Conservation (phyloP, 2,888 invertebrate species). For the Boloria euphrosyne region DNA sequence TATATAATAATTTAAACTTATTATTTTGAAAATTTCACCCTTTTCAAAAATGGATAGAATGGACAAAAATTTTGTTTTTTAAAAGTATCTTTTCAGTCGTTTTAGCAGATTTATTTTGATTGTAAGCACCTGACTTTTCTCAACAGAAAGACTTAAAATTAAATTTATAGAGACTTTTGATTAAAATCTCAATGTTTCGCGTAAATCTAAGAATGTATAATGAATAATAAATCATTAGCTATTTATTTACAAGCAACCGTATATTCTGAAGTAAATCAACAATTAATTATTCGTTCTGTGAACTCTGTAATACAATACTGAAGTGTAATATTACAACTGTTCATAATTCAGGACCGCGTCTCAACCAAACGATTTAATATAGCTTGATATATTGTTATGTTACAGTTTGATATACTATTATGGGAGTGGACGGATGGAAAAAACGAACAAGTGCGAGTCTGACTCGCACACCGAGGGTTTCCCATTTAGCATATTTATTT, state of each 20-base stretch:
- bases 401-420: neutral
- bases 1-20: too few relatives aligned
- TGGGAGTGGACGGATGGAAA: neutral
- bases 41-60: too few relatives aligned
- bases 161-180: too few relatives aligned
- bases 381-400: neutral
- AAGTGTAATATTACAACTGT: conserved; percentile 8
- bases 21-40: too few relatives aligned
- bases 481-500: neutral
- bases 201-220: too few relatives aligned
- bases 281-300: conserved; percentile 12
- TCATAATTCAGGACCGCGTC: neutral
- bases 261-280: neutral
- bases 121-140: too few relatives aligned
- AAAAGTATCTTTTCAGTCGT: too few relatives aligned
- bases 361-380: neutral
- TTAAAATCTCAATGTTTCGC: too few relatives aligned
- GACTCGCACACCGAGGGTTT: neutral
- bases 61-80: too few relatives aligned
- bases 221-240: too few relatives aligned
- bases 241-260: neutral
- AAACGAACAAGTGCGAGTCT: neutral
- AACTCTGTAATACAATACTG: conserved; percentile 14
- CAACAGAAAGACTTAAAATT: too few relatives aligned
- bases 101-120: too few relatives aligned